Evolutionary conservation across 2,113 vertebrate species (phyloP).

Genomic region (Chloroceryle aenea): DNA sequence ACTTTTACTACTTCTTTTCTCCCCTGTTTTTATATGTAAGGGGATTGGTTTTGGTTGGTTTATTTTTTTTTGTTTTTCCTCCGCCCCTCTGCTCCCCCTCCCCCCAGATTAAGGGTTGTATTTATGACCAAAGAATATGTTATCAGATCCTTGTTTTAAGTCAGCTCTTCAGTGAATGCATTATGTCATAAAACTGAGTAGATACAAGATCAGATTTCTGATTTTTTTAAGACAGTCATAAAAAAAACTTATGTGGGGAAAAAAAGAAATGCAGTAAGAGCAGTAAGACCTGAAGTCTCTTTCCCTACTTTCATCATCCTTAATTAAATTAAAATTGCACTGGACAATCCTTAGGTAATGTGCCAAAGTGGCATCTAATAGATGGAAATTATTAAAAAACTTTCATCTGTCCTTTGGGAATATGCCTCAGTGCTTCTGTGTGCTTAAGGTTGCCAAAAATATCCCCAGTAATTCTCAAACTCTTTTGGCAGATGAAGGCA

Average conservation of each 20-base stretch:
- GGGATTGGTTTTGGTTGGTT: background rate
- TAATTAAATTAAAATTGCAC: conserved; percentile 30
- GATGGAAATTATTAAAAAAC: conserved; percentile 39
- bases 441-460: conserved; percentile 55
- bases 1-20: background rate
- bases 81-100: fast-evolving
- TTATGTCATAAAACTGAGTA: conserved; percentile 1
- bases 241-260: background rate
- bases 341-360: conserved; percentile 7
- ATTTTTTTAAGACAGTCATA: conserved; percentile 7
- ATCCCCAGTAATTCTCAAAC: conserved; percentile 48
- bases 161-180: background rate
- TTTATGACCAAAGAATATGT: conserved; percentile 7
- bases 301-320: background rate
- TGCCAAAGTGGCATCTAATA: conserved; percentile 23
- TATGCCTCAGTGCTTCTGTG: conserved; percentile 40
- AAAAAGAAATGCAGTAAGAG: background rate
- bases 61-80: too few relatives aligned
- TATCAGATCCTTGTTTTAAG: background rate
- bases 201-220: conserved; percentile 26
- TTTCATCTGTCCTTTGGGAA: conserved; percentile 54
- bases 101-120: background rate
- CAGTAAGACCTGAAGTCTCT: background rate
- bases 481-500: conserved; percentile 65
- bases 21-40: background rate